These are phyloP conservation scores for Anisognathus igniventris DNA, from an alignment of 2,797 vertebrate genomes.

Conservation along the genomic window DNA sequence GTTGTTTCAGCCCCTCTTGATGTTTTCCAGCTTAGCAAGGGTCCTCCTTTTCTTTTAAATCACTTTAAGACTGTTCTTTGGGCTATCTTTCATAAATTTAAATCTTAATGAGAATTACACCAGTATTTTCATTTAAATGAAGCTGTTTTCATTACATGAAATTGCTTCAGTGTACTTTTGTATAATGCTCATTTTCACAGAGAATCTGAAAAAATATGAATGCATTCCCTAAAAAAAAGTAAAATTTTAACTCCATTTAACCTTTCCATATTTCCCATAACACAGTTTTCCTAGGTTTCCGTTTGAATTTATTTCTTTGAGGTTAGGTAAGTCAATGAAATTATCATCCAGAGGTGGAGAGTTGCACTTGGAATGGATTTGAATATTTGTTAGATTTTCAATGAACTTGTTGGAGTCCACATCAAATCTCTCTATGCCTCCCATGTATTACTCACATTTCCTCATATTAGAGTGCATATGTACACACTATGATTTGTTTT, in stretches of 20 bases:
- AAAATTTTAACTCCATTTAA: not conserved
- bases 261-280: not conserved
- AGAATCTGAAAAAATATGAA: not conserved
- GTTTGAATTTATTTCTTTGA: not conserved
- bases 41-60: not conserved
- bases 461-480: not conserved
- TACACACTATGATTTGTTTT: not conserved
- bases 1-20: not conserved
- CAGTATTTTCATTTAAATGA: conserved; percentile 6
- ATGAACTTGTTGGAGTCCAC: not conserved
- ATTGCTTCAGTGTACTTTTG: not conserved
- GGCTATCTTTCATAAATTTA: not conserved
- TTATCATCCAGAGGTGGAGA: not conserved
- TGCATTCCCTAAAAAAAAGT: not conserved
- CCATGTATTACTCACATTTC: not conserved
- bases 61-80: not conserved
- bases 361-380: not conserved
- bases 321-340: not conserved
- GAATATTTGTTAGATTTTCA: not conserved
- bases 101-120: not conserved
- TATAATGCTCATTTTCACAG: not conserved
- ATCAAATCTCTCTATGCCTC: not conserved
- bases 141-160: not conserved
- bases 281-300: not conserved
- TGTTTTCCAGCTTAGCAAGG: not conserved